Percentiles rank a stretch among this genome's conserved stretches.
These are phyloP conservation scores for Sesia bembeciformis DNA, from an alignment of 2,888 invertebrate genomes.

Conservation along the genomic window DNA sequence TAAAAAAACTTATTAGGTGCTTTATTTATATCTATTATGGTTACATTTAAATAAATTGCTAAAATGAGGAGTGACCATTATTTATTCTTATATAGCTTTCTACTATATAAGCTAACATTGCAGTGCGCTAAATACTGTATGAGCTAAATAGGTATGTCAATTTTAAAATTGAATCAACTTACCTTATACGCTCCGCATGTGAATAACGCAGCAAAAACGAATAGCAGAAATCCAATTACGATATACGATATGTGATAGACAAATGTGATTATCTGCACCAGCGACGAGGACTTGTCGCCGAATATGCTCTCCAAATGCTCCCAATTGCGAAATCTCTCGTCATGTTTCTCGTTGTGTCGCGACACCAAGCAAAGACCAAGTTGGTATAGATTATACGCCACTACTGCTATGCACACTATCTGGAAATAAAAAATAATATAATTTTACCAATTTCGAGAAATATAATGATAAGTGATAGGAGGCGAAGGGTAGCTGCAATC, in stretches of 20 bases:
- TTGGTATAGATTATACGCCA: slow-evolving; percentile 46
- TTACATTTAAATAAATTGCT: slow-evolving; percentile 1
- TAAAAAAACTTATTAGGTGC: background rate
- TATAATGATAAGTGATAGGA: too few species aligned
- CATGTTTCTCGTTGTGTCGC: slow-evolving; percentile 30
- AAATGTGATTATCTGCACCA: slow-evolving; percentile 38
- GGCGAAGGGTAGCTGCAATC: too few species aligned
- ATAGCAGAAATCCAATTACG: slow-evolving; percentile 38
- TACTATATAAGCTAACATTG: too few species aligned
- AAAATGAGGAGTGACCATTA: too few species aligned
- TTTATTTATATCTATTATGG: too few species aligned
- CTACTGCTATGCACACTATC: slow-evolving; percentile 51
- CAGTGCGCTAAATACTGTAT: too few species aligned
- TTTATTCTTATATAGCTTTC: too few species aligned
- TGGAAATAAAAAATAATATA: slow-evolving; percentile 21
- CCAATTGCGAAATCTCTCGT: slow-evolving; percentile 47
- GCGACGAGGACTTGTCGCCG: slow-evolving; percentile 29
- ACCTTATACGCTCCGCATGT: slow-evolving; percentile 60
- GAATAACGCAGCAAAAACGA: slow-evolving; percentile 43
- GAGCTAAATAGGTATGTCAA: too few species aligned
- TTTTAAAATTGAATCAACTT: slow-evolving; percentile 1
- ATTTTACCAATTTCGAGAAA: background rate
- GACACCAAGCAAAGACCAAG: slow-evolving; percentile 43
- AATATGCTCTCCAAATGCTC: slow-evolving; percentile 54
- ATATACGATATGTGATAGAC: slow-evolving; percentile 50